Evolutionary conservation across 2,797 vertebrate species (phyloP), one percentile per base, ranked within the genome.

Genomic region (Acrossocheilus fasciatus): DNA sequence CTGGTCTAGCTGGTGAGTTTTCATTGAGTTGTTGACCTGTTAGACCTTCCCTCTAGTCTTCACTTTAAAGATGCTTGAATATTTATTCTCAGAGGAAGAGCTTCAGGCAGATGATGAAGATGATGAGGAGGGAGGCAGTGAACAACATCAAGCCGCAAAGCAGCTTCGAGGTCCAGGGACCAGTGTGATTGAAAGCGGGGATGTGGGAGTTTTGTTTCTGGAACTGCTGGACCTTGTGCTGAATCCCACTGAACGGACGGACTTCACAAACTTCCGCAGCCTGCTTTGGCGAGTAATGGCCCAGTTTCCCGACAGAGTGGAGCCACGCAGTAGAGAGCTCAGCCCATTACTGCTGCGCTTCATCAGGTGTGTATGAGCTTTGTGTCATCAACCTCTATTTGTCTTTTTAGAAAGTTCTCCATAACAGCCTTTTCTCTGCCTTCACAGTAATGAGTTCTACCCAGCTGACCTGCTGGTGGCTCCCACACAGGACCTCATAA

Each of bases 251-350:
- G 96, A 98, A 30, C 95, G 98, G 66, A 95, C 97, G 0, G 98
- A 99, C 93, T 97, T 98, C 64, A 94, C 96, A 52, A 99, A 99
- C 94, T 99, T 98, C 90, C 97, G 98, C 20, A 95, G 95, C 91
- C 92, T 98, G 11, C 94, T 99, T 79, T 99, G 98, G 98, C 96
- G 93, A 80, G 95, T 97, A 86, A 96, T 99, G 95, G 92, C 94
- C 50, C 96, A 94, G 88, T 97, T 98, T 81, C 96, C 98, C 0
- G 97, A 98, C 43, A 92, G 97, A 82, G 96, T 99, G 82, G 98
- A 99, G 39, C 96, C 98, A 0, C 96, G 97, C 17, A 98, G 97
- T 1, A 95, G 97, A 54, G 97, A 99, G 20, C 97, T 99, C 82
- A 97, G 95, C 7, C 98, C 98, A 0, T 95, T 99, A 89, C 96